Conservation (phyloP, 1,140 invertebrate genomes). For the Microplitis mediator region DNA sequence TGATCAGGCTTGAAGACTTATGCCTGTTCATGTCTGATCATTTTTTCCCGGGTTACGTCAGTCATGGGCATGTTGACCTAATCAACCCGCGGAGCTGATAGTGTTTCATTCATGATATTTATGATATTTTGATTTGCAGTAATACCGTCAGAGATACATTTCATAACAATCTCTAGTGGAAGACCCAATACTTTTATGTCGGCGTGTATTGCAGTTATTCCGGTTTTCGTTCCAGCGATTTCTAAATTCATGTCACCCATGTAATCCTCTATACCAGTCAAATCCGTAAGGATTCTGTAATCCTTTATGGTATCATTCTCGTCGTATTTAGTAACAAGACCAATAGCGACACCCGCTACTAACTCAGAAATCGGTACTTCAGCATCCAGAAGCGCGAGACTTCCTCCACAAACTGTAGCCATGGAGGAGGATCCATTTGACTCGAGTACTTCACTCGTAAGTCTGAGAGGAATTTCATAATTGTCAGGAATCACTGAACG, state of each 20-base stretch:
- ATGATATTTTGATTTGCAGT: conserved; percentile 81
- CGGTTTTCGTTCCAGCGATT: conserved; percentile 90
- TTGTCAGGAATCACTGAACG: conserved; percentile 80
- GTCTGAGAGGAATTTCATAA: conserved; percentile 88
- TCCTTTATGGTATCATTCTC: conserved; percentile 72
- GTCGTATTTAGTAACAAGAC: conserved; percentile 75
- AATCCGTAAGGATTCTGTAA: conserved; percentile 89
- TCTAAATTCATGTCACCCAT: conserved; percentile 99
- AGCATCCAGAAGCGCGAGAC: conserved; percentile 93
- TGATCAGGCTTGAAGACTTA: too few species aligned
- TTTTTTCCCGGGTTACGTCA: too few species aligned
- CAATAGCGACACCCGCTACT: conserved; percentile 93
- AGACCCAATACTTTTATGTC: conserved; percentile 94
- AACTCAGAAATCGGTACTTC: conserved; percentile 82
- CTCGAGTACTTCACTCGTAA: conserved; percentile 94
- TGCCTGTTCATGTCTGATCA: too few species aligned
- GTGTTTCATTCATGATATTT: conserved; percentile 79
- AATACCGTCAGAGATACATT: conserved; percentile 77
- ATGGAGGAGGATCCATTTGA: conserved; percentile 99
- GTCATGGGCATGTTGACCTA: conserved; percentile 86
- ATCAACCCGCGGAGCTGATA: conserved; percentile 68
- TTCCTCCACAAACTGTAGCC: conserved; percentile 96
- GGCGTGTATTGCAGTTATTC: conserved; percentile 92
- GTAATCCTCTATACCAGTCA: conserved; percentile 97
- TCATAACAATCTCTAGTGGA: conserved; percentile 86